These are phyloP conservation scores for Cottus gobio DNA, from an alignment of 2,113 vertebrate genomes.

Conservation along the genomic window DNA sequence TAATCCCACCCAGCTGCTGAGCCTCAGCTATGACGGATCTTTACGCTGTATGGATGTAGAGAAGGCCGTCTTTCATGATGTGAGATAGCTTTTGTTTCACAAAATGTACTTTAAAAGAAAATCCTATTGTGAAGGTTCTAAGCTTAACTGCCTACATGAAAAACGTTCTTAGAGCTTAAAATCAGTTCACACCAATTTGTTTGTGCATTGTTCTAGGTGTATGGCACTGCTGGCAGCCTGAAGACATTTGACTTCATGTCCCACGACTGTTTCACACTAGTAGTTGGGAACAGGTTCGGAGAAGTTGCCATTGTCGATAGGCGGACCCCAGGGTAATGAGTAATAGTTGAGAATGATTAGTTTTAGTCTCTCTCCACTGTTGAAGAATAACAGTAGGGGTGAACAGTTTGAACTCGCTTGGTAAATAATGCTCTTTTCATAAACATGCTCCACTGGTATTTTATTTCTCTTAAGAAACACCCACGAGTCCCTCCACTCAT, in stretches of 20 bases:
- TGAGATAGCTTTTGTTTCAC: slow-evolving; percentile 57
- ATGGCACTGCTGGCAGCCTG: slow-evolving; percentile 73
- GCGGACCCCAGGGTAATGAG: slow-evolving; percentile 80
- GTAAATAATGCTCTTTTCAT: neutral
- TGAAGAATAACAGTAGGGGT: neutral
- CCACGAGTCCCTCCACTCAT: slow-evolving; percentile 74
- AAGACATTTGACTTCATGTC: slow-evolving; percentile 91
- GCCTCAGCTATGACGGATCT: slow-evolving; percentile 86
- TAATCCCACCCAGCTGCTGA: slow-evolving; percentile 86
- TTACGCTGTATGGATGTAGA: slow-evolving; percentile 89
- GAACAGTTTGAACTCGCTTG: neutral
- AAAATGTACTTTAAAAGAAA: neutral
- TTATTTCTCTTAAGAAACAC: slow-evolving; percentile 64
- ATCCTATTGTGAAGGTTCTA: neutral
- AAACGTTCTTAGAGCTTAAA: neutral
- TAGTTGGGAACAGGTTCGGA: slow-evolving; percentile 84
- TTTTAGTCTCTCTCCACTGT: neutral
- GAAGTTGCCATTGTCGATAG: slow-evolving; percentile 85
- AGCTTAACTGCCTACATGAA: neutral
- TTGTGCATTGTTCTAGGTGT: slow-evolving; percentile 78
- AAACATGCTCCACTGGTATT: neutral
- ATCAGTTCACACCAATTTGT: neutral
- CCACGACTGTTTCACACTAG: slow-evolving; percentile 77
- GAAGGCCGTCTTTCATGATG: slow-evolving; percentile 88
- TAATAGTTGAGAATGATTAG: neutral